Evolutionary conservation across 2,888 invertebrate species (phyloP).

Genomic region (Aspidiotus destructor): DNA sequence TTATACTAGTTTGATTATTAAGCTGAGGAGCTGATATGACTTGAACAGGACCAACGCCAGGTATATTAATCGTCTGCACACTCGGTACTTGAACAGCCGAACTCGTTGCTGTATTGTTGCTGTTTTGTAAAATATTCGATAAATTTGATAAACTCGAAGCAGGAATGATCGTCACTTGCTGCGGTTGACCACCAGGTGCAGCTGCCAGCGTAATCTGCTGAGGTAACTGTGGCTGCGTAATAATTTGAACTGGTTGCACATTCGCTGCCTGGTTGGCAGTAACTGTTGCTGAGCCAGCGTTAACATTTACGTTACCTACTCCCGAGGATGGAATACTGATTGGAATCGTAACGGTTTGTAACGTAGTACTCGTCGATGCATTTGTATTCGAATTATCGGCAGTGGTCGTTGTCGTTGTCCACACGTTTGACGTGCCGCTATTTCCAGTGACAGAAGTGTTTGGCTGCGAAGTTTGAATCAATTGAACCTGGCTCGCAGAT

Average conservation of each 20-base stretch:
- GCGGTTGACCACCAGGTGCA: constrained; percentile 40
- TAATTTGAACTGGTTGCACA: constrained; percentile 34
- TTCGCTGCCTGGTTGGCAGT: constrained; percentile 29
- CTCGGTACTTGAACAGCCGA: constrained; percentile 40
- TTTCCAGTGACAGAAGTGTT: constrained; percentile 16
- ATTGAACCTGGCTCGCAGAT: constrained; percentile 8
- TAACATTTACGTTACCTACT: constrained; percentile 10
- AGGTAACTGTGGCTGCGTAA: constrained; percentile 32
- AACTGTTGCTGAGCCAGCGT: constrained; percentile 11
- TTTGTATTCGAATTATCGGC: background rate
- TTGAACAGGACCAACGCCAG: constrained; percentile 73
- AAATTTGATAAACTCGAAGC: constrained; percentile 50
- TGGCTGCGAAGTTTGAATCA: constrained; percentile 24
- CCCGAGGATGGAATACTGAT: constrained; percentile 1
- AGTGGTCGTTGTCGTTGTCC: constrained; percentile 8
- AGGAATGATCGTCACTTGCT: constrained; percentile 77
- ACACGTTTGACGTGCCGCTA: constrained; percentile 5
- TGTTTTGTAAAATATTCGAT: constrained; percentile 36
- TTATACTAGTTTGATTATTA: constrained; percentile 54
- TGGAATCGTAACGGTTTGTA: constrained; percentile 6
- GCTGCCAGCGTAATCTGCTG: constrained; percentile 26
- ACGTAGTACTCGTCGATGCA: constrained; percentile 1
- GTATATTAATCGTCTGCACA: constrained; percentile 56
- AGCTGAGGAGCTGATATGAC: constrained; percentile 60
- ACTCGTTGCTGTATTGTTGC: constrained; percentile 34